Evolutionary conservation across 2,797 vertebrate species (phyloP), one percentile per base, ranked within the genome.

Genomic region (Amblyopsis hoosieri): DNA sequence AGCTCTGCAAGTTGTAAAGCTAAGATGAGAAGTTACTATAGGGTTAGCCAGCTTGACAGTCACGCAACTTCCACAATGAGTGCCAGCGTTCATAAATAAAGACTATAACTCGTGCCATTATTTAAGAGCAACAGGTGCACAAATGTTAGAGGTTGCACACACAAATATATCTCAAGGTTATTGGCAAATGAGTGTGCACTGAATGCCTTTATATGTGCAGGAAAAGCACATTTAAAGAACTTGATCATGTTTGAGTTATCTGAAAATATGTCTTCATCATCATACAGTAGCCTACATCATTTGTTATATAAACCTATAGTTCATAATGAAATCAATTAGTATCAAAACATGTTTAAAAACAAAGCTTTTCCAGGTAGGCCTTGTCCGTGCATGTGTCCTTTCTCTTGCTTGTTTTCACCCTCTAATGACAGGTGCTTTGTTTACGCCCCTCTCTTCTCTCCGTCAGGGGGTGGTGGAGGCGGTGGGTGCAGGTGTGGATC

Each of bases 381-480:
- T 23, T 23, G 19, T 23, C 2, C 3, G 3, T 2, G 19, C 19
- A 23, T 3, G 19, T 23, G 19, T 23, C 19, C 19, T 23, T 23
- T 23, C 19, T 23, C 19, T 23, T 23, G 19, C 19, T 23, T 23
- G 19, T 19, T 54, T 11, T 54, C 23, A 52, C 14, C 47, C 13
- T 42, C 6, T 61, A 33, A 54, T 52, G 15, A 59, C 23, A 54
- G 53, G 14, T n/a, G 37, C 51, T 62, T n/a, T 62, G 8, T 42
- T 60, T 31, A 6, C 2, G 74, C 46, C n/a, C 49, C 47, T 51
- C 9, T 51, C 54, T 45, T 54, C 65, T 71, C 37, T 67, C 49
- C 81, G 48, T 71, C 71, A 97, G 96, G 85, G 92, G 12, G 89
- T 96, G 74, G 86, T 89, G 63, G 86, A 90, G 0, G 92, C 93